A percentile compares a stretch with the other conserved stretches of the same genome.
Conservation (phyloP, 2,113 vertebrate genomes). For the Nothocercus julius region DNA sequence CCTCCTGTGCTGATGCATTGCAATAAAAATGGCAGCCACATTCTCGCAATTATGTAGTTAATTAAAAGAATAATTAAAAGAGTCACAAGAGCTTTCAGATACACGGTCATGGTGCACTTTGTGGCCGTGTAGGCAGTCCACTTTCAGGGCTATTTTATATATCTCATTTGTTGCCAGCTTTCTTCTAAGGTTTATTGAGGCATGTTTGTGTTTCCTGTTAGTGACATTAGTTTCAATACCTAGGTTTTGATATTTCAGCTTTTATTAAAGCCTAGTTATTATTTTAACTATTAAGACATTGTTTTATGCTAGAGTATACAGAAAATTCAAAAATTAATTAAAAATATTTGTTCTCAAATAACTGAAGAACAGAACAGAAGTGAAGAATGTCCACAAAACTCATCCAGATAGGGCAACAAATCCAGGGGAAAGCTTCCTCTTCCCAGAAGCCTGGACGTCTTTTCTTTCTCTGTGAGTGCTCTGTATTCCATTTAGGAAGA, state of each 20-base stretch:
- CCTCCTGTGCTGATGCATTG: background rate
- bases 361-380: background rate
- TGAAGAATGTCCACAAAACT: background rate
- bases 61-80: conserved; percentile 18
- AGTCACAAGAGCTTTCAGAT: conserved; percentile 31
- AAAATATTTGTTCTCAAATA: background rate
- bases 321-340: background rate
- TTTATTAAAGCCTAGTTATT: background rate
- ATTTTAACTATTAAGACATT: background rate
- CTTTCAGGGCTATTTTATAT: conserved; percentile 28
- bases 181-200: background rate
- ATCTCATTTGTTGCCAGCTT: background rate
- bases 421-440: background rate
- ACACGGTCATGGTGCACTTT: conserved; percentile 1
- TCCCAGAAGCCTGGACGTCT: background rate
- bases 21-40: background rate
- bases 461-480: background rate
- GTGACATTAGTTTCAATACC: background rate
- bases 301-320: background rate
- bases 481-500: background rate
- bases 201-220: conserved; percentile 15
- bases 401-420: background rate
- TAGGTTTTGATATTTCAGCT: background rate
- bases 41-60: background rate
- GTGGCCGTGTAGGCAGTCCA: conserved; percentile 36